Evolutionary conservation across 2,113 vertebrate genomes (phyloP), one percentile per base, ranked within the genome.

Genomic region (Solea solea): DNA sequence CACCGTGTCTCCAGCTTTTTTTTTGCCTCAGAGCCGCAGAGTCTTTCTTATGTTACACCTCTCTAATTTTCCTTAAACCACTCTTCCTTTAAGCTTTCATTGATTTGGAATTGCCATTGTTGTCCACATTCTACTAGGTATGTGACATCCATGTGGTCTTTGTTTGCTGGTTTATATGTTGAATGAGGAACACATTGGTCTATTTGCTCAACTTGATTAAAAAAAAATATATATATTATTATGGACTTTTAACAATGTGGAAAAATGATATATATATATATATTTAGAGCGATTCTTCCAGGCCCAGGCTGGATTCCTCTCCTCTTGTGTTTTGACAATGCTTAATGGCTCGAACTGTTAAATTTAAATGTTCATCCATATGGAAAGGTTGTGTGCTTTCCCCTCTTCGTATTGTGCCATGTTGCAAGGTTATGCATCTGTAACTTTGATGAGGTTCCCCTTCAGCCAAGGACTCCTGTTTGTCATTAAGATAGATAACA

Each of bases 401-500:
- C 62, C 21, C 28, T 41, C 44, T 64, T 64, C 16, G 16, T 44
- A 28, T 11, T 34, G 49, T 65, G 55, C 57, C 0, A 16, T 21
- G 48, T 16, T 64, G 70, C 72, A 45, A 83, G 82, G 90, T 85
- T 79, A 80, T 74, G 81, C 83, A 78, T 83, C 72, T 77, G 74
- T 73, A 45, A 68, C 81, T 82, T 85, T 89, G 86, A 86, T 88
- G 86, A 88, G 79, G 77, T 87, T 88, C 83, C 76, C 83, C 85
- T 85, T 82, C 78, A 84, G 56, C 82, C 84, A 88, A 90, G 82
- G 84, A 78, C 86, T 87, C 57, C 62, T 66, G 52, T 87, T 82
- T 82, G 82, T 89, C 89, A 87, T 86, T 78, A 86, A 86, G 87
- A 90, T 44, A 78, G 85, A 89, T 90, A 84, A 82, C 83, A 82